Percentiles rank a stretch among this genome's conserved stretches.
Evolutionary conservation across 2,888 invertebrate genomes (phyloP).

Genomic region (Acleris holmiana): DNA sequence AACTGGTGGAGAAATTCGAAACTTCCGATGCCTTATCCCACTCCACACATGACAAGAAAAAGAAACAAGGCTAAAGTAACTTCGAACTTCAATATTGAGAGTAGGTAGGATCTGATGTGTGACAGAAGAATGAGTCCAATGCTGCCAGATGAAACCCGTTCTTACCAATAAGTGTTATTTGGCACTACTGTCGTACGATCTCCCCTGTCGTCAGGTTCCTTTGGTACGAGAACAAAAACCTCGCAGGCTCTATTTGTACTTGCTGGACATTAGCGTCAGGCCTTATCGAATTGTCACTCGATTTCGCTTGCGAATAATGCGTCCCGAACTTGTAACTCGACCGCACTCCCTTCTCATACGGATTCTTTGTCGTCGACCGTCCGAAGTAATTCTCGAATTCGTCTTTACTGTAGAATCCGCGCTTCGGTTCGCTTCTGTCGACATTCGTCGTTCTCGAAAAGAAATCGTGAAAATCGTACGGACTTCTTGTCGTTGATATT

Average conservation of each 20-base stretch:
- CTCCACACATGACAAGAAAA: too few species aligned
- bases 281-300: conserved; percentile 76
- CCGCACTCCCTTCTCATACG: conserved; percentile 69
- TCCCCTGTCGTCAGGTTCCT: conserved; percentile 72
- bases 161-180: conserved; percentile 73
- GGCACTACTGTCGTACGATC: conserved; percentile 65
- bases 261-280: conserved; percentile 80
- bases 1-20: conserved; percentile 24
- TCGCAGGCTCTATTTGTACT: conserved; percentile 77
- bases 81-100: too few species aligned
- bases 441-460: conserved; percentile 64
- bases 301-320: conserved; percentile 73
- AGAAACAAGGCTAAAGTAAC: too few species aligned
- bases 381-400: conserved; percentile 68
- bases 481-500: conserved; percentile 81
- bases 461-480: conserved; percentile 82
- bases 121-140: conserved; percentile 56
- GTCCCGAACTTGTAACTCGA: conserved; percentile 78
- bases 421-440: conserved; percentile 51
- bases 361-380: conserved; percentile 82
- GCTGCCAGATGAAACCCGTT: conserved; percentile 45
- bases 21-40: conserved; percentile 29
- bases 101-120: conserved; percentile 33
- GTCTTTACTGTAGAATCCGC: conserved; percentile 70
- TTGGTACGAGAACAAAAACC: conserved; percentile 69